Base-by-base conservation (phyloP, 2,888 invertebrate species). In the Calliopum simillimum region DNA sequence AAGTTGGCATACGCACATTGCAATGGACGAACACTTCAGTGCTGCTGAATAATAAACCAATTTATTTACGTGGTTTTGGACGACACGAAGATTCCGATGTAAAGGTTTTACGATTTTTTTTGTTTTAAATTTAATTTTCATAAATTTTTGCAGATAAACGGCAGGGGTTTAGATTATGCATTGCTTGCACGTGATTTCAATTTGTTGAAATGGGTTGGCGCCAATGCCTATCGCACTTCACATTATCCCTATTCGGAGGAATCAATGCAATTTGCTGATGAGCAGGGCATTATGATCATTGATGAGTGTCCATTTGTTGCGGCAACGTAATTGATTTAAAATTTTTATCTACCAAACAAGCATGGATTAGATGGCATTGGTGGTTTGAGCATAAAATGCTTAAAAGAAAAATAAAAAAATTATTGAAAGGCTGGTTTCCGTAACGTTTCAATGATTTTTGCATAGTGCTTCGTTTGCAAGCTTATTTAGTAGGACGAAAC, bases 231-330 rank as follows among this genome's bases (percentile, higher is more conserved):
- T 87, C 90, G 98, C 33, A 99, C 99, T 0, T 98, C 98, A 0
- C 99, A 99, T 86, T 99, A 99, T 86, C 98, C 99, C 0, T 99
- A 99, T 85, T 96, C 98, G 0, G 98, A 99, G 79, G 98, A 98
- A 86, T 93, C 98, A 66, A 94, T 98, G 90, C 95, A 97, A 81
- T 89, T 96, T 82, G 97, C 97, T 1, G 98, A 98, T 83, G 91
- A 93, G 78, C 89, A 93, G 70, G 98, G 98, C 14, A 95, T 98
- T 77, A 96, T 97, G 89, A 93, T 99, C 63, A 95, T 99, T 72
- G 94, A 97, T 81, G 99, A 99, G 84, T 95, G 96, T 79, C 96
- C 99, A 0, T 95, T 95, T 70, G 98, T 97, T 3, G 94, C 97
- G 79, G 92, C 94, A 3, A 93, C 93, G 91, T 94, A 87, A 89